Conservation (phyloP, 2,888 invertebrate species). For the Aphodius granarius region DNA sequence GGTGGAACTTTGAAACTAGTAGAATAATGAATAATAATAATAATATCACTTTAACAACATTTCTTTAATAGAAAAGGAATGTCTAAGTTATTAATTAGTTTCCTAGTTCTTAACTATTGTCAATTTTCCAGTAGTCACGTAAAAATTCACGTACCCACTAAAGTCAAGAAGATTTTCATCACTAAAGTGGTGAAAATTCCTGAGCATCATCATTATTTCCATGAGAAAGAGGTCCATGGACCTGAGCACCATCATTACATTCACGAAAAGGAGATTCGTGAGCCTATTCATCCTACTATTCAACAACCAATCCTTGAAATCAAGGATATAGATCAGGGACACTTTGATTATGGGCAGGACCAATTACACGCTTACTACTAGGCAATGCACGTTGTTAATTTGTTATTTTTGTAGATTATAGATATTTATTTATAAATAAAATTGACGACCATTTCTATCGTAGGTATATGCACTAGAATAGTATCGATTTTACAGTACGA, state of each 20-base stretch:
- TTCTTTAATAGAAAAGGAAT: neutral
- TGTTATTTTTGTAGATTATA: neutral
- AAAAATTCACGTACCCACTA: constrained; percentile 49
- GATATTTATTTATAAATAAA: no score
- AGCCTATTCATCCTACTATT: neutral
- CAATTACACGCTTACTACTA: neutral
- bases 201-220: constrained; percentile 50
- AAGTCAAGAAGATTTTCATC: constrained; percentile 48
- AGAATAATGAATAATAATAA: no score
- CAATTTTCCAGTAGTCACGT: constrained; percentile 44
- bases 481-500: no score
- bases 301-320: neutral
- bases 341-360: no score
- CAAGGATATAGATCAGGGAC: no score
- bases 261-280: neutral
- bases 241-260: neutral
- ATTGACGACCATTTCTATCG: no score
- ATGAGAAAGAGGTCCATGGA: constrained; percentile 39
- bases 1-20: no score
- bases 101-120: neutral
- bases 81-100: neutral
- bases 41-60: neutral
- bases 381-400: no score
- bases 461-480: no score
- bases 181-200: constrained; percentile 51